Conservation (phyloP, 2,888 invertebrate species). For the Trissoscelio sp. region DNA sequence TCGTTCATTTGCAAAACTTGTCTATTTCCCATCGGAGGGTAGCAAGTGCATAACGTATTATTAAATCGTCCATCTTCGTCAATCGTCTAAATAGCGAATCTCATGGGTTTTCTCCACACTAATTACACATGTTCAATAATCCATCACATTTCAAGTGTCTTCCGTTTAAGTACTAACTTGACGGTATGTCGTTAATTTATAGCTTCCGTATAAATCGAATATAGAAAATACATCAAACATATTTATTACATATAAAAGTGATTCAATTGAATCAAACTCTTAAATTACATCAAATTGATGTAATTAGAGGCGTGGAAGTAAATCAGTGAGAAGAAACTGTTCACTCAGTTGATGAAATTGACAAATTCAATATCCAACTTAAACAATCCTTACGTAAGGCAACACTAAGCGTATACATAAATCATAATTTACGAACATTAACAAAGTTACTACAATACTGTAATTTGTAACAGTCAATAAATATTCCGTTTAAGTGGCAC, state of each 20-base stretch:
- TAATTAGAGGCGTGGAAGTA: not conserved
- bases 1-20: conserved; percentile 12
- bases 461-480: conserved; percentile 58
- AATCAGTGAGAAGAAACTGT: not conserved
- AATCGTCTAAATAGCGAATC: conserved; percentile 49
- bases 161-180: conserved; percentile 38
- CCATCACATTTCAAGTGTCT: conserved; percentile 51
- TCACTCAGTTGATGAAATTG: not conserved
- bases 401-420: conserved; percentile 14
- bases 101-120: conserved; percentile 47
- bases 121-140: conserved; percentile 63
- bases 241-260: too few species aligned
- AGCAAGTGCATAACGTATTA: conserved; percentile 21
- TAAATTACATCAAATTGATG: too few species aligned
- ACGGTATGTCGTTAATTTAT: conserved; percentile 36
- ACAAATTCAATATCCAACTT: conserved; percentile 12
- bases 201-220: not conserved
- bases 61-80: conserved; percentile 57
- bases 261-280: too few species aligned
- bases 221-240: too few species aligned
- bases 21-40: conserved; percentile 21
- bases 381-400: conserved; percentile 24
- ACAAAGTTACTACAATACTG: conserved; percentile 37
- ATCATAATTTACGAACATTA: conserved; percentile 41
- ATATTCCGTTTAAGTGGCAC: conserved; percentile 41